These are phyloP conservation scores for Lycopodina hypogea DNA, from an alignment of 37 sponge, comb jelly and placozoan genomes.

Conservation along the genomic window DNA sequence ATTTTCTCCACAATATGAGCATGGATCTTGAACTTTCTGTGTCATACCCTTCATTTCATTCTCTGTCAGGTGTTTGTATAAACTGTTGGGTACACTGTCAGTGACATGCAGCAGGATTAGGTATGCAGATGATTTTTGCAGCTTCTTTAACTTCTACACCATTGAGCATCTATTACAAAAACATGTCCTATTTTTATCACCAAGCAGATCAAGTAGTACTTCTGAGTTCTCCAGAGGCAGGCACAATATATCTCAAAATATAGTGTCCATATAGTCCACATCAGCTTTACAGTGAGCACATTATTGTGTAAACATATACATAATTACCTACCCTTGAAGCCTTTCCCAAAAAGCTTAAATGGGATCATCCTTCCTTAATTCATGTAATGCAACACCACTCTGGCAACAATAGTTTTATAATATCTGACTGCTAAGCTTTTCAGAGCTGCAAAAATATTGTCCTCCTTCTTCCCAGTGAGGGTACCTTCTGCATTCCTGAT, in stretches of 20 bases:
- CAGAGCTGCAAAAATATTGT: slow-evolving; percentile 24
- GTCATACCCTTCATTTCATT: background rate
- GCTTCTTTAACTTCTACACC: slow-evolving; percentile 36
- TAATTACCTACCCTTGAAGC: slow-evolving; percentile 22
- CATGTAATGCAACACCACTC: slow-evolving; percentile 41
- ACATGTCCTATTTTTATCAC: slow-evolving; percentile 49
- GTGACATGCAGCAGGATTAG: slow-evolving; percentile 34
- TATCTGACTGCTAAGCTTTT: slow-evolving; percentile 24
- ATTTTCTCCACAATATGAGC: slow-evolving; percentile 31
- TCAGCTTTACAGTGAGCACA: slow-evolving; percentile 26
- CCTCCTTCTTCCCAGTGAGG: background rate
- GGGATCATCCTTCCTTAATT: slow-evolving; percentile 45
- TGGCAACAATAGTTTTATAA: slow-evolving; percentile 34
- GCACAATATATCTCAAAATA: slow-evolving; percentile 34
- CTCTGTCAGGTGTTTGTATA: slow-evolving; percentile 25
- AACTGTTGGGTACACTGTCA: too few relatives aligned
- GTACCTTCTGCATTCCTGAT: slow-evolving; percentile 40
- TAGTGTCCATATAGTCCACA: slow-evolving; percentile 40
- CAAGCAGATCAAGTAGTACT: slow-evolving; percentile 36
- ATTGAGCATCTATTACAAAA: slow-evolving; percentile 13
- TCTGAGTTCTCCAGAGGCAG: slow-evolving; percentile 21
- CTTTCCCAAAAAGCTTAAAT: slow-evolving; percentile 31
- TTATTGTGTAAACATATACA: slow-evolving; percentile 26
- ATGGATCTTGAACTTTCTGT: slow-evolving; percentile 18
- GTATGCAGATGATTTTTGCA: slow-evolving; percentile 23